Base-by-base conservation (phyloP, 1,140 invertebrate species). In the Metopolophium dirhodum region DNA sequence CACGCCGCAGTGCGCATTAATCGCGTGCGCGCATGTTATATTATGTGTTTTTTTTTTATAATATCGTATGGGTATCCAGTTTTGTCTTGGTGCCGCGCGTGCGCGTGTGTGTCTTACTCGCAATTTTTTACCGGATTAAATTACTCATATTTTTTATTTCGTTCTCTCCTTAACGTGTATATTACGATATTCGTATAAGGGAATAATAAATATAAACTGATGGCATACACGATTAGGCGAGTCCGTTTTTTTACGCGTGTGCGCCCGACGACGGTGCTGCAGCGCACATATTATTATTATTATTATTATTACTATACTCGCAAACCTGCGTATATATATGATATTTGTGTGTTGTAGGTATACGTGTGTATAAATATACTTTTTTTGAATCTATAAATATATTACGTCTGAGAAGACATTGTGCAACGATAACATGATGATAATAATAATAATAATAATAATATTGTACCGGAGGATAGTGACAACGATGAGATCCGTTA, bases 161-260 rank as follows among this genome's bases (percentile, higher is more conserved):
- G 35, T 54, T 37, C 26, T 90, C 88, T 20, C 35, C 54, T 90
- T 41, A 88, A 61, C 88, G 54, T 41, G 51, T 61, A 41, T 61
- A 90, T 41, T 61, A 90, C 88, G 88, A 88, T 88, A 88, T 51
- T 49, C 47, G 85, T 20, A 49, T 51, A 35, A 23, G n/a, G 87
- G 49, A 35, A 54, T 89, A 89, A 89, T 89, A 89, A 89, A 89
- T 89, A 89, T 54, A 6, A 89, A 54, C 87, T 89, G 87, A 51
- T 54, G 87, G 49, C 2, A 8, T 23, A 35, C 20, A n/a, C 86
- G 47, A 87, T 49, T 87, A 87, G 85, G 26, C 22, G 47, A 51
- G 37, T 87, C 18, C 26, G 86, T 87, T 35, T 87, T 85, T 87
- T 86, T 86, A 30, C 41, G 26, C 45, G 26, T 30, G 41, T 47